A percentile compares a stretch with the other conserved stretches of the same genome.
Evolutionary conservation across 30 jellyfish, hydroid and myxozoan genomes (phyloP).

Genomic region (Chrysaora quinquecirrha): DNA sequence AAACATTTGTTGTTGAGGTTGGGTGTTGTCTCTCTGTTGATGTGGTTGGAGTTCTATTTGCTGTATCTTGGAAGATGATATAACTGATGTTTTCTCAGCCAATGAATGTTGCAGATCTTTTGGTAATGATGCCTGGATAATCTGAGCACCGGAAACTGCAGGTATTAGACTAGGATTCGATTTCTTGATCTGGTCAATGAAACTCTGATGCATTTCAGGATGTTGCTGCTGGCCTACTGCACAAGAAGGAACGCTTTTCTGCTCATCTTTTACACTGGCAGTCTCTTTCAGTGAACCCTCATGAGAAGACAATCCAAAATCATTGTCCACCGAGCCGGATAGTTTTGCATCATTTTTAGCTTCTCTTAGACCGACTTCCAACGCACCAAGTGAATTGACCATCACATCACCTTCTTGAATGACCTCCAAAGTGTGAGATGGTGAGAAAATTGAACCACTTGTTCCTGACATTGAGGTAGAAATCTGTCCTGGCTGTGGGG

Average conservation of each 20-base stretch:
- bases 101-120: neutral
- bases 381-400: conserved; percentile 22
- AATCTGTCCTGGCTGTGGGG: neutral
- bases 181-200: neutral
- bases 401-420: conserved; percentile 71
- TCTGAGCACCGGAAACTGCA: neutral
- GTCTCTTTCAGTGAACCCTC: neutral
- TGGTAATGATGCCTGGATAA: neutral
- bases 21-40: neutral
- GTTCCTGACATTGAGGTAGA: neutral
- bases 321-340: neutral
- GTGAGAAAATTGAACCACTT: neutral
- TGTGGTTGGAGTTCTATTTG: neutral
- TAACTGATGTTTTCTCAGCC: neutral
- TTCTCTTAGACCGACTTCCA: conserved; percentile 24
- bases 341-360: neutral
- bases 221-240: neutral
- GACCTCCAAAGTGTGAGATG: conserved; percentile 57
- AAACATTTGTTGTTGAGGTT: conserved; percentile 30
- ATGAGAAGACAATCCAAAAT: neutral
- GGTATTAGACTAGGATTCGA: neutral
- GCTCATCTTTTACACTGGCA: neutral
- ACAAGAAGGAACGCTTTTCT: neutral
- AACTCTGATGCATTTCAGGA: neutral
- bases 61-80: neutral